Conservation (phyloP, 2,113 vertebrate genomes). For the Lonchura striata region DNA sequence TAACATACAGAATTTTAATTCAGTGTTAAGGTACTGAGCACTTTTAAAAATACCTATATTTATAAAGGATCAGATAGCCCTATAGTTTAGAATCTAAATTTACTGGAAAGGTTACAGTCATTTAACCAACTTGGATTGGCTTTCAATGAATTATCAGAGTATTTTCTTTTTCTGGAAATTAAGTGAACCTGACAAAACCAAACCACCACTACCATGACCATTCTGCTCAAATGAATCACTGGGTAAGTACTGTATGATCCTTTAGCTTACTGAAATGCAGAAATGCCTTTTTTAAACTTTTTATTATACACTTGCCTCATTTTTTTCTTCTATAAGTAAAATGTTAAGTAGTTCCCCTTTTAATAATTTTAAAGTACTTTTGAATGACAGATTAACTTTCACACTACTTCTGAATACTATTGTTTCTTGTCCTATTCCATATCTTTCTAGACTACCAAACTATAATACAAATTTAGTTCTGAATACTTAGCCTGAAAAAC, state of each 20-base stretch:
- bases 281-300: background rate
- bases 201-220: background rate
- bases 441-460: background rate
- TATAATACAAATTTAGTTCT: background rate
- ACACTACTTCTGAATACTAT: background rate
- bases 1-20: background rate
- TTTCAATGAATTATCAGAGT: background rate
- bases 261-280: background rate
- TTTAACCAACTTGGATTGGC: background rate
- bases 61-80: background rate
- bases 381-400: background rate
- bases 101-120: background rate
- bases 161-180: background rate
- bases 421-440: background rate
- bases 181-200: background rate
- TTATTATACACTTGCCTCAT: fast-evolving
- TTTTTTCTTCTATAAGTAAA: background rate
- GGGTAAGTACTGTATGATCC: background rate
- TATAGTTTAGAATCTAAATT: background rate
- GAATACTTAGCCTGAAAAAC: background rate
- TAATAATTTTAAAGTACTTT: background rate
- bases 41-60: background rate
- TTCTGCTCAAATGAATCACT: background rate
- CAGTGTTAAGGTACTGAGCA: background rate
- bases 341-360: background rate